Percentiles rank a stretch among this genome's conserved stretches.
Conservation (phyloP, 2,797 vertebrate genomes). For the Nothura maculosa region DNA sequence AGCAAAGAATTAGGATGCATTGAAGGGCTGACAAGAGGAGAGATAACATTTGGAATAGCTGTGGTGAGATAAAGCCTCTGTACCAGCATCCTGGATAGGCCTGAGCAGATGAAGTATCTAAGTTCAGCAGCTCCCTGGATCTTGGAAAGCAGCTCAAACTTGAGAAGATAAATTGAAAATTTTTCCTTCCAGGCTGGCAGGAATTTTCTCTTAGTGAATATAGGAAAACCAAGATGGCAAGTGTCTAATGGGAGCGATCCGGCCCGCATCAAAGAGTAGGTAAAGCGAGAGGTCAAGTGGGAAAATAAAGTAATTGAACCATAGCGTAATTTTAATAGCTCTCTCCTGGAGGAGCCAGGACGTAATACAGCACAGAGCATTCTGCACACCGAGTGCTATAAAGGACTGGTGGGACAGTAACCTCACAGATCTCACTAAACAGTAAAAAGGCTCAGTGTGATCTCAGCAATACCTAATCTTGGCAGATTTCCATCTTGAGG, state of each 20-base stretch:
- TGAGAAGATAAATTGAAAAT: not conserved
- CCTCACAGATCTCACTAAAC: not conserved
- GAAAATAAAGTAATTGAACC: not conserved
- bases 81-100: not conserved
- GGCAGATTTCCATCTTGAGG: not conserved
- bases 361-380: not conserved
- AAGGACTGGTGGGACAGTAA: not conserved
- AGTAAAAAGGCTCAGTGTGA: not conserved
- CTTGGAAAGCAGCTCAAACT: not conserved
- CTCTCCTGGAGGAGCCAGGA: not conserved
- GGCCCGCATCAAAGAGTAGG: not conserved
- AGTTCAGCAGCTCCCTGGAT: not conserved
- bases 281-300: not conserved
- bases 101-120: not conserved
- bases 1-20: not conserved
- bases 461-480: fast-evolving
- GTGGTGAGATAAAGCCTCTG: not conserved
- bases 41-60: not conserved
- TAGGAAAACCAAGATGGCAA: not conserved
- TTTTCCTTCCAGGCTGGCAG: not conserved
- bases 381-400: fast-evolving
- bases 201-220: not conserved
- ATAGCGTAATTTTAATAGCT: not conserved
- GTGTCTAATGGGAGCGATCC: not conserved
- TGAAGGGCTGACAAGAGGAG: not conserved